A percentile compares a stretch with the other conserved stretches of the same genome.
Conservation (phyloP, 2,888 invertebrate species). For the Dasysyrphus tricinctus region DNA sequence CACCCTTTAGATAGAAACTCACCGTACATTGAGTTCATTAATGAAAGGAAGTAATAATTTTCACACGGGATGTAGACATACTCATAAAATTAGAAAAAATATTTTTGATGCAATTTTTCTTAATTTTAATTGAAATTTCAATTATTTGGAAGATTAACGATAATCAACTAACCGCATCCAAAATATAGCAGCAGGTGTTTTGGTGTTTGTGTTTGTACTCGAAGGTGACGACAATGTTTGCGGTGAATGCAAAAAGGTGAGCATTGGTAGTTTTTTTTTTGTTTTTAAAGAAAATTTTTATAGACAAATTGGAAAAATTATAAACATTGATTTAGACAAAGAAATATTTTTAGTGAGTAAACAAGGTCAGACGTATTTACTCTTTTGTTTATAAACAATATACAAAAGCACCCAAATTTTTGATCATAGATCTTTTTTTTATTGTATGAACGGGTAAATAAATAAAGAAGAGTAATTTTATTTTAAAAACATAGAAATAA, state of each 20-base stretch:
- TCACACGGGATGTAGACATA: neutral
- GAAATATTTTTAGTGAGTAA: constrained; percentile 2
- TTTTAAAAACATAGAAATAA: neutral
- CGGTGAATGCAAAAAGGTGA: neutral
- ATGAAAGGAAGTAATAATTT: neutral
- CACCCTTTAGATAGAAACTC: too few relatives aligned
- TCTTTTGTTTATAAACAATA: constrained; percentile 17
- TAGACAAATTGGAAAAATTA: neutral
- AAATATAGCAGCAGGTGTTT: neutral
- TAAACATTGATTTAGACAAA: neutral
- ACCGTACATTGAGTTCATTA: too few relatives aligned
- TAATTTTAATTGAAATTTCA: constrained; percentile 13
- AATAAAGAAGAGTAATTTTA: neutral
- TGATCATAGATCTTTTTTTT: constrained; percentile 8
- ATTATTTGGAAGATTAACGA: neutral
- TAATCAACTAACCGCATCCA: constrained; percentile 12
- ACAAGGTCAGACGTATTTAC: neutral
- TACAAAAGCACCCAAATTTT: constrained; percentile 1
- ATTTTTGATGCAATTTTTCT: constrained; percentile 4
- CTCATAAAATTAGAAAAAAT: neutral
- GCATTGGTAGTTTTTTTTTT: neutral
- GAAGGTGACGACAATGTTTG: neutral
- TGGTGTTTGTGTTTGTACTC: neutral
- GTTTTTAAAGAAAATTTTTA: neutral
- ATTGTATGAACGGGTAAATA: neutral